Percentiles rank a stretch among this genome's conserved stretches.
Evolutionary conservation across 2,113 vertebrate species (phyloP).

Genomic region (Rhinogobius similis): DNA sequence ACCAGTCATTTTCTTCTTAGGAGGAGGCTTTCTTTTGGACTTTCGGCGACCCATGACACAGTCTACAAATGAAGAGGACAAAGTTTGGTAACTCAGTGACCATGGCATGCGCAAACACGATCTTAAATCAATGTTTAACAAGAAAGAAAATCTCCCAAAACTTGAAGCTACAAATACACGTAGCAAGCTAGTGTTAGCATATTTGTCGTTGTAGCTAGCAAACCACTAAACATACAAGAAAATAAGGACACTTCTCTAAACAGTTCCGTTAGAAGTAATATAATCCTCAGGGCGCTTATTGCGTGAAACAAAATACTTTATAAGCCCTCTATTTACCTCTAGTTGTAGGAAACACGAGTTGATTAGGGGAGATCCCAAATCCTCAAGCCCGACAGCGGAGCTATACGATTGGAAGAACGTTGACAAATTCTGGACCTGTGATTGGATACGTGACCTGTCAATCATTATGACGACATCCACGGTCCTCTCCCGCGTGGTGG

Average conservation of each 20-base stretch:
- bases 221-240: not conserved
- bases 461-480: constrained; percentile 18
- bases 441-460: constrained; percentile 52
- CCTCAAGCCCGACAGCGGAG: not conserved
- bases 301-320: not conserved
- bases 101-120: not conserved
- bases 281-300: not conserved
- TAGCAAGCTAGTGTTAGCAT: constrained; percentile 60
- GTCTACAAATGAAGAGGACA: not conserved
- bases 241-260: not conserved
- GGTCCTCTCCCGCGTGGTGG: constrained; percentile 43
- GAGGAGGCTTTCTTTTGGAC: constrained; percentile 90
- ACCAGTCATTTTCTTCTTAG: constrained; percentile 94
- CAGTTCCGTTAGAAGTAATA: fast-evolving
- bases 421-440: fast-evolving
- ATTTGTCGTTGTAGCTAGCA: constrained; percentile 36
- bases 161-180: not conserved
- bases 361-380: not conserved
- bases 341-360: constrained; percentile 39
- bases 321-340: constrained; percentile 48
- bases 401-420: constrained; percentile 46
- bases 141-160: not conserved
- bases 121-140: not conserved
- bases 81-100: not conserved
- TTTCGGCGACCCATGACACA: constrained; percentile 87